These are phyloP conservation scores for Clupea harengus DNA, from an alignment of 2,113 vertebrate genomes.

Conservation along the genomic window DNA sequence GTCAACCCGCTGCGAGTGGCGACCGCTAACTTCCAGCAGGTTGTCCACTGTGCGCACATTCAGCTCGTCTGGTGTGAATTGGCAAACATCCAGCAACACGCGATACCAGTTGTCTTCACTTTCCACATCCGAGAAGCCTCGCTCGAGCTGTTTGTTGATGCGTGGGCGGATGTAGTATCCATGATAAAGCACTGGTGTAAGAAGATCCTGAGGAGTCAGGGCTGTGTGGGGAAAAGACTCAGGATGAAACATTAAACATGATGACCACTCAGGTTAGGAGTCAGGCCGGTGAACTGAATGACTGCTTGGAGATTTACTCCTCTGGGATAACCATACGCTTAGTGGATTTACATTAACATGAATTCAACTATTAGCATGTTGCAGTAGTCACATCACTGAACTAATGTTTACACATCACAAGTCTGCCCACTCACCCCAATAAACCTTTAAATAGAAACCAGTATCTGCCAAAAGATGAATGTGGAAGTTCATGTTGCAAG, in stretches of 20 bases:
- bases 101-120: constrained; percentile 79
- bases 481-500: constrained; percentile 23
- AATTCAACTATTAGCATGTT: neutral
- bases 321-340: neutral
- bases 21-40: constrained; percentile 80
- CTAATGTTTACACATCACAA: neutral
- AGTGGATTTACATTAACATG: neutral
- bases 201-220: constrained; percentile 75
- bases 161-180: constrained; percentile 83
- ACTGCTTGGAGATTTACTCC: neutral
- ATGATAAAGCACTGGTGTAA: constrained; percentile 80
- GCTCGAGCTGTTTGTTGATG: constrained; percentile 71
- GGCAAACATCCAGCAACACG: constrained; percentile 81
- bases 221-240: constrained; percentile 56
- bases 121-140: constrained; percentile 77
- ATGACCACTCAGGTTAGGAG: neutral
- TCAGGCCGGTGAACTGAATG: neutral
- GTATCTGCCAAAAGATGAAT: neutral
- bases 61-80: constrained; percentile 82
- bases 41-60: constrained; percentile 82
- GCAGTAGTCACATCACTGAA: neutral
- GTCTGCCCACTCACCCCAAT: neutral
- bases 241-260: neutral
- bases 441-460: constrained; percentile 25
- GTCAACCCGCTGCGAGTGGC: constrained; percentile 78